phyloP scores from a whole-genome alignment of 2,113 vertebrate species.

The Cryptomyrus ogoouensis region DNA sequence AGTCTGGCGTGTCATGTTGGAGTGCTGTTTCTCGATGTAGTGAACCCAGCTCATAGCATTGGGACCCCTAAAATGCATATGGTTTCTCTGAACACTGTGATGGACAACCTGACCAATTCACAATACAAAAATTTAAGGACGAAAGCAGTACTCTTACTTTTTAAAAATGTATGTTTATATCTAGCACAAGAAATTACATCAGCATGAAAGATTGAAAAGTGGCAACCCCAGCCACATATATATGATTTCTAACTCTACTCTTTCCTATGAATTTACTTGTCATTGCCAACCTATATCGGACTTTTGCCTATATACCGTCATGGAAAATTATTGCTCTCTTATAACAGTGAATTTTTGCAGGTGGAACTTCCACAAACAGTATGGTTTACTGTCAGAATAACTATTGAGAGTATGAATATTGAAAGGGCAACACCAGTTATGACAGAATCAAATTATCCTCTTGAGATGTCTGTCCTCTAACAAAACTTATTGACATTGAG shows the following conservation, averaged over 20 bases:
- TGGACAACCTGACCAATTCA: neutral
- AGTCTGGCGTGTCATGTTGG: neutral
- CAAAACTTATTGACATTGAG: constrained; percentile 50
- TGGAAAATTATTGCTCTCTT: neutral
- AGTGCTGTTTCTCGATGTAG: neutral
- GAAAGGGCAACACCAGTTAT: neutral
- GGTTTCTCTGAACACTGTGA: neutral
- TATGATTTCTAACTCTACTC: neutral
- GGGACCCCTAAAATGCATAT: neutral
- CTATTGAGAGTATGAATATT: neutral
- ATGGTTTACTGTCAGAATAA: neutral
- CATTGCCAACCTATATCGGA: neutral
- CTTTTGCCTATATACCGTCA: neutral
- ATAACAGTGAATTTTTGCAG: neutral
- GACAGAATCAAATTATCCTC: neutral
- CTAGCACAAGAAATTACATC: neutral
- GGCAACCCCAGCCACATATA: neutral
- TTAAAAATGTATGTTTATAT: neutral
- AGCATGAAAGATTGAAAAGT: neutral
- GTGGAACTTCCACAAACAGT: neutral
- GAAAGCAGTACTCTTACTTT: neutral
- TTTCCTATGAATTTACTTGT: neutral
- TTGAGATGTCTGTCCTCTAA: constrained; percentile 14
- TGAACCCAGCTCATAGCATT: neutral
- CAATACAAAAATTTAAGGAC: neutral